phyloP scores from a whole-genome alignment of 2,888 invertebrate species.

The Spialia ferax region DNA sequence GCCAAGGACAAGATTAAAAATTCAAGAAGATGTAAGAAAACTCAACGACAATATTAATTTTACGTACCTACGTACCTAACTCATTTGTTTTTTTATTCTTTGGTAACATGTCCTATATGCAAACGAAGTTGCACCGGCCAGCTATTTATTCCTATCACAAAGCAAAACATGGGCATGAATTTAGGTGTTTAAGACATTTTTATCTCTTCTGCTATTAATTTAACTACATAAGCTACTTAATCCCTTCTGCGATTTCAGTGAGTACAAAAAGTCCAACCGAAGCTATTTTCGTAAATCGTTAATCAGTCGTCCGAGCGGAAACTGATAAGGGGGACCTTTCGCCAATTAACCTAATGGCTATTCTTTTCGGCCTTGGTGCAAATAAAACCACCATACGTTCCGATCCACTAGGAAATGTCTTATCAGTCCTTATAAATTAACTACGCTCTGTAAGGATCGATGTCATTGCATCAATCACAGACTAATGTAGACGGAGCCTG shows the following conservation, averaged over 20 bases:
- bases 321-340: conserved; percentile 79
- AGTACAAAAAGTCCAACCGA: conserved; percentile 32
- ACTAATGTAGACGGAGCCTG: too few species aligned
- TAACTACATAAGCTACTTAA: background rate
- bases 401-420: conserved; percentile 12
- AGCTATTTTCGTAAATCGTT: conserved; percentile 80
- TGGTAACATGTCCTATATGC: too few species aligned
- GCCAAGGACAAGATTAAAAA: too few species aligned
- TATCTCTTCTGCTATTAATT: too few species aligned
- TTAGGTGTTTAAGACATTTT: too few species aligned
- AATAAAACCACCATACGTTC: conserved; percentile 24
- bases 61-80: too few species aligned
- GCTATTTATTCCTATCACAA: too few species aligned
- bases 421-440: background rate
- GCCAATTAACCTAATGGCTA: conserved; percentile 82
- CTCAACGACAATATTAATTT: too few species aligned
- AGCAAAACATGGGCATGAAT: too few species aligned
- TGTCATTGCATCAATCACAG: background rate
- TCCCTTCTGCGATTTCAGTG: background rate
- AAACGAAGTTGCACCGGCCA: too few species aligned
- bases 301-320: conserved; percentile 77
- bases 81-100: too few species aligned
- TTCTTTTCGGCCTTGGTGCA: conserved; percentile 67
- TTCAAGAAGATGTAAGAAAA: too few species aligned
- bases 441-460: conserved; percentile 7